Percentiles rank a stretch among this genome's conserved stretches.
These are phyloP conservation scores for Riptortus pedestris DNA, from an alignment of 1,140 invertebrate species.

Conservation along the genomic window DNA sequence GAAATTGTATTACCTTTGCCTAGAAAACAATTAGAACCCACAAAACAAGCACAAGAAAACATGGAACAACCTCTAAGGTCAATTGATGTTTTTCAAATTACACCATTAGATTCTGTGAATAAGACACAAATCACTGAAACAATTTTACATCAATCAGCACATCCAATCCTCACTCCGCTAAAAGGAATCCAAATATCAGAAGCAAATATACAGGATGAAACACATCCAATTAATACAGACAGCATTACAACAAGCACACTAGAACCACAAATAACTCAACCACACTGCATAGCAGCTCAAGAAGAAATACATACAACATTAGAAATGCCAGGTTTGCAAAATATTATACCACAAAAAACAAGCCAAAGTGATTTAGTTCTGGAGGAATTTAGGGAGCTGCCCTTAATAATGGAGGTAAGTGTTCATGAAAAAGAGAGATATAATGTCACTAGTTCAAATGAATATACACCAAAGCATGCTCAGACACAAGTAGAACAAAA, in stretches of 20 bases:
- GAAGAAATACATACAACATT: slow-evolving; percentile 27
- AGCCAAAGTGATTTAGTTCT: slow-evolving; percentile 12
- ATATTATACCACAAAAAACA: neutral
- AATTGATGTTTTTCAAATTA: slow-evolving; percentile 8
- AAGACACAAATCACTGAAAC: slow-evolving; percentile 1
- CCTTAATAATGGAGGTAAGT: slow-evolving; percentile 9
- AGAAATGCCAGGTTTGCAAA: neutral
- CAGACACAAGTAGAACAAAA: neutral
- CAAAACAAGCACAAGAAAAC: neutral
- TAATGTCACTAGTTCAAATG: neutral
- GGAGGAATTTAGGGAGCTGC: neutral
- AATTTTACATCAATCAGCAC: slow-evolving; percentile 10
- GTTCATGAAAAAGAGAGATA: slow-evolving; percentile 19
- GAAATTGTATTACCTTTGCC: neutral
- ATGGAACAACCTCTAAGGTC: slow-evolving; percentile 4
- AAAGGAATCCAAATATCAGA: slow-evolving; percentile 20
- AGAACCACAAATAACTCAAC: slow-evolving; percentile 6
- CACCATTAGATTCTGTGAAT: slow-evolving; percentile 13
- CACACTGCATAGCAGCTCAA: slow-evolving; percentile 21
- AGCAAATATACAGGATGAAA: neutral
- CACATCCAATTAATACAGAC: neutral
- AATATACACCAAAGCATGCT: neutral
- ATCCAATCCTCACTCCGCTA: neutral
- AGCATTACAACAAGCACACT: neutral
- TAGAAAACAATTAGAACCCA: neutral